Conservation (phyloP, 2,888 invertebrate genomes). For the Tachina fera region DNA sequence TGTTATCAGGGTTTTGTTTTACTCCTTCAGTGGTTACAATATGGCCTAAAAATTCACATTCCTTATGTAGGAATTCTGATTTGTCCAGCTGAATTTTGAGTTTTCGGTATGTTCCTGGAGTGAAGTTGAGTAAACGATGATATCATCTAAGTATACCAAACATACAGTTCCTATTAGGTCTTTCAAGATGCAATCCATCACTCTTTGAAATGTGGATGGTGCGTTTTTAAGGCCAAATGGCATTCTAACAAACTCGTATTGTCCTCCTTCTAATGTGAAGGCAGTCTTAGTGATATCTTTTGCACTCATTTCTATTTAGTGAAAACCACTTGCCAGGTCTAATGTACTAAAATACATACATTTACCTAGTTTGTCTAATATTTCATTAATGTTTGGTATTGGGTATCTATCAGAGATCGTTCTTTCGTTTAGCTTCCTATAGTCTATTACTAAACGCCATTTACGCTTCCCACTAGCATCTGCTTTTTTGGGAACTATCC, state of each 20-base stretch:
- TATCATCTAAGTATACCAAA: too few species aligned
- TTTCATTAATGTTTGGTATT: conserved; percentile 20
- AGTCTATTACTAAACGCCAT: conserved; percentile 48
- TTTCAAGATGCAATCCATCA: neutral
- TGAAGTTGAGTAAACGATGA: too few species aligned
- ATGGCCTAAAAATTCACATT: too few species aligned
- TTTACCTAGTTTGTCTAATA: conserved; percentile 3
- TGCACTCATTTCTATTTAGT: conserved; percentile 10
- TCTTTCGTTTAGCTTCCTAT: conserved; percentile 27
- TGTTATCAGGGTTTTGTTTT: conserved; percentile 19
- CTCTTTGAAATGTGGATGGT: neutral
- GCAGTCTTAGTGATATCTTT: conserved; percentile 4
- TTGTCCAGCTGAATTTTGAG: too few species aligned
- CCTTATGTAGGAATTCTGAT: too few species aligned
- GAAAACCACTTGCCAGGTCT: conserved; percentile 15
- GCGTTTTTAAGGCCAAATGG: neutral
- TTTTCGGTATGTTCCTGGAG: too few species aligned
- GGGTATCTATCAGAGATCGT: conserved; percentile 30
- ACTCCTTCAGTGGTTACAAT: neutral
- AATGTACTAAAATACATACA: conserved; percentile 20
- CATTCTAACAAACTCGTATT: neutral
- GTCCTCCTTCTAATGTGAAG: conserved; percentile 10
- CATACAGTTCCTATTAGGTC: neutral
- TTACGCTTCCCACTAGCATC: conserved; percentile 54
- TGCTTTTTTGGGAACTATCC: conserved; percentile 33